A percentile compares a stretch with the other conserved stretches of the same genome.
These are phyloP conservation scores for Campoplex capitator DNA, from an alignment of 2,888 invertebrate genomes.

Conservation along the genomic window DNA sequence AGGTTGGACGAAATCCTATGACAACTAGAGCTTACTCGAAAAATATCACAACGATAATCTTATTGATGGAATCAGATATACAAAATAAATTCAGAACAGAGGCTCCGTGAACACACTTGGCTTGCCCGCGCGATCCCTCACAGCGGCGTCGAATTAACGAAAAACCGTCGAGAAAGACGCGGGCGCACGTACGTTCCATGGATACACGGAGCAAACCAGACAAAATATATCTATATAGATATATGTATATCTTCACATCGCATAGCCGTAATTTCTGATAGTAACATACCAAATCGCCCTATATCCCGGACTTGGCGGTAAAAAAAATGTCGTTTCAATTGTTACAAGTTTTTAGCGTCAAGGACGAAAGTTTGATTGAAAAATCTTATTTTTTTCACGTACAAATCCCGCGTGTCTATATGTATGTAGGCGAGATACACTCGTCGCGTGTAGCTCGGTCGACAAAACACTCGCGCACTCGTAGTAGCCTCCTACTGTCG, in stretches of 20 bases:
- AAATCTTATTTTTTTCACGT: not conserved
- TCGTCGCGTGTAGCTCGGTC: conserved; percentile 24
- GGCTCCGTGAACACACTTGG: conserved; percentile 32
- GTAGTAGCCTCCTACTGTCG: not conserved
- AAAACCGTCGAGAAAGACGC: conserved; percentile 49
- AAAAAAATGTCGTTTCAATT: not conserved
- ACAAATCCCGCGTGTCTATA: conserved; percentile 21
- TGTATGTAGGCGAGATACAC: conserved; percentile 12
- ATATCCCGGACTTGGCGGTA: not conserved
- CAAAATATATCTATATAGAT: conserved; percentile 31
- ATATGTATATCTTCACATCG: conserved; percentile 9
- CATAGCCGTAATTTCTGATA: conserved; percentile 52
- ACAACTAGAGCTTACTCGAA: conserved; percentile 20
- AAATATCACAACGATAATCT: not conserved
- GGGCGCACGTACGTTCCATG: conserved; percentile 41
- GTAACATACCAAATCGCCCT: conserved; percentile 37
- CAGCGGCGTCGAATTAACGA: conserved; percentile 60
- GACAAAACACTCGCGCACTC: conserved; percentile 54
- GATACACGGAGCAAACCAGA: conserved; percentile 32
- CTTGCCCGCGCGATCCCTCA: conserved; percentile 64
- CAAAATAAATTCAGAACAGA: conserved; percentile 26
- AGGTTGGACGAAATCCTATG: not conserved
- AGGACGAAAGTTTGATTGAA: not conserved
- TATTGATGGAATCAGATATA: not conserved
- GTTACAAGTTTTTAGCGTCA: not conserved